Base-by-base conservation (phyloP, 2,113 vertebrate genomes). In the Chitala chitala region DNA sequence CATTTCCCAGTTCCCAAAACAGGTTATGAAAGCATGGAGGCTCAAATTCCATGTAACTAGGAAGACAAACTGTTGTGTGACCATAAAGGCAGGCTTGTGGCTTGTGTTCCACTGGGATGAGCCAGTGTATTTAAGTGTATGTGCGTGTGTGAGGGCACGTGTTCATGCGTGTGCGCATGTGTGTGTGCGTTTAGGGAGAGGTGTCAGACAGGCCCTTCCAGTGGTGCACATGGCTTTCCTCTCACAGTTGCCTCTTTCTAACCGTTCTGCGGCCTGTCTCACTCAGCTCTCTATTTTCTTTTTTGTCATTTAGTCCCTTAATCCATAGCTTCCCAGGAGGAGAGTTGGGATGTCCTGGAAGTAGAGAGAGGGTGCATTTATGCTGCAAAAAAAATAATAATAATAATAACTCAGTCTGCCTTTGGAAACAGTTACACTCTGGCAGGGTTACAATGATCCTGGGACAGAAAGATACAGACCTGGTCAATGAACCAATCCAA, bases 301-400 rank as follows among this genome's bases (percentile, higher is more conserved):
- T 13, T 72, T 31, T 54, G 44, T 55, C 38, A 56, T 75, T 75
- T 55, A 59, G 51, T 75, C 38, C 42, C 74, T 38, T 70, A 75
- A 75, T 75, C 74, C 55, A 15, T 40, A 48, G 29, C 36, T 69
- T 40, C 9, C 8, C 51, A 22, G 64, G 33, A 36, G 12, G 55
- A 6, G 68, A 5, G n/a, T n/a, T n/a, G n/a, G n/a, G n/a, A n/a
- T n/a, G n/a, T n/a, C n/a, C n/a, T n/a, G 54, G 55, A 5, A 48
- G 42, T 1, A 22, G 50, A 44, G 53, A 3, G 6, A 2, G 20
- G 5, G 36, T 29, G 24, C 40, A 22, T 42, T n/a, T 5, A 44
- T 20, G n/a, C 64, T 66, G 64, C 40, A 46, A 5, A 65, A 42
- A 65, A 12, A n/a, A n/a, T n/a, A n/a, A n/a, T n/a, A n/a, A n/a